phyloP scores from a whole-genome alignment of 2,797 vertebrate species.

The Anguilla obscura region DNA sequence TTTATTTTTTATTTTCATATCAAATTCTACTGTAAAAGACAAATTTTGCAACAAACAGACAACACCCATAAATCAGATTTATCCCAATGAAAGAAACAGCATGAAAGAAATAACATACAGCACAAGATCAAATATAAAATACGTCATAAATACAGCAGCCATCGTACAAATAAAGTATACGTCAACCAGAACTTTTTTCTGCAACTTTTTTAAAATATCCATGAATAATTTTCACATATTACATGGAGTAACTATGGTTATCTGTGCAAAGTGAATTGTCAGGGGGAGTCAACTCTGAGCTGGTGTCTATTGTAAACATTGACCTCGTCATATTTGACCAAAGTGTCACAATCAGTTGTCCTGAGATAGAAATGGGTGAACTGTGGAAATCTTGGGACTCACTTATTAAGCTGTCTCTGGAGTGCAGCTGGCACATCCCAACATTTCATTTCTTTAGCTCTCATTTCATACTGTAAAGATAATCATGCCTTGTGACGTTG shows the following conservation, averaged over 20 bases:
- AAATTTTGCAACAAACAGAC: not conserved
- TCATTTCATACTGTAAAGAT: constrained; percentile 39
- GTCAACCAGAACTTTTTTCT: not conserved
- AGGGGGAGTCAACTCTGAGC: not conserved
- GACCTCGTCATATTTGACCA: constrained; percentile 40
- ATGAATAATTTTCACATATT: not conserved
- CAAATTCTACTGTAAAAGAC: not conserved
- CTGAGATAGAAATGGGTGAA: constrained; percentile 35
- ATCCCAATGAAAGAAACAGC: not conserved
- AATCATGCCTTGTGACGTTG: not conserved
- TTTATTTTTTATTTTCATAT: not conserved
- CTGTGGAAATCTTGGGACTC: constrained; percentile 5
- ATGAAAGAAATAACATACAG: not conserved
- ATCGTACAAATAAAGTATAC: not conserved
- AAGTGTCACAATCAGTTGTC: constrained; percentile 42
- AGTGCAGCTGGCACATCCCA: constrained; percentile 41
- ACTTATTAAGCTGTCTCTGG: not conserved
- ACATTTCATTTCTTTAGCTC: constrained; percentile 28
- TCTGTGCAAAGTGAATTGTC: not conserved
- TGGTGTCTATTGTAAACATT: not conserved
- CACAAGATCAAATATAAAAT: not conserved
- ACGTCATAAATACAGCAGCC: not conserved
- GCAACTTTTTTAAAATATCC: not conserved
- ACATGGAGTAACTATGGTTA: not conserved
- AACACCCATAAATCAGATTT: not conserved